Conservation (phyloP, 2,797 vertebrate genomes). For the Chelidonichthys spinosus region DNA sequence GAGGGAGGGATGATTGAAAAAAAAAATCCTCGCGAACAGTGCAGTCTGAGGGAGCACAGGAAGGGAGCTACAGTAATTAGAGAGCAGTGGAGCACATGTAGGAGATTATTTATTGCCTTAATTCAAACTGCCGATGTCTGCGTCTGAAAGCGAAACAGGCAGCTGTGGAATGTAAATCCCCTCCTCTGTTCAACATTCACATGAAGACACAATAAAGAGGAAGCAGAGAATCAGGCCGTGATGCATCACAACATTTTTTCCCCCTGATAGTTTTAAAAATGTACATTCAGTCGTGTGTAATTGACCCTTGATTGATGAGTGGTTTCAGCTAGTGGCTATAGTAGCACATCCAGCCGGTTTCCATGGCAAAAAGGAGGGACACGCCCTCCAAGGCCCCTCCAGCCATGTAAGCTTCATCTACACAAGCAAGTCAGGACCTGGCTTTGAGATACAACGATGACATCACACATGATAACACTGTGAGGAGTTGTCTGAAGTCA, state of each 20-base stretch:
- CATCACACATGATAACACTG: constrained; percentile 49
- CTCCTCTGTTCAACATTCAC: constrained; percentile 12
- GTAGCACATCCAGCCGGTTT: constrained; percentile 1
- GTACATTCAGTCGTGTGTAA: constrained; percentile 3
- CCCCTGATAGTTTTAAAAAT: neutral
- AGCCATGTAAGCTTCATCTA: neutral
- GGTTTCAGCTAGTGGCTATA: neutral
- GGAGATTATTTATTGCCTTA: constrained; percentile 40
- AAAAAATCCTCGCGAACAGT: constrained; percentile 55
- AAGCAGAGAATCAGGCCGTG: constrained; percentile 6
- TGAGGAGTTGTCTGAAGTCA: constrained; percentile 49
- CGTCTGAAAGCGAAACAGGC: constrained; percentile 53
- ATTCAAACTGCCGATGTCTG: constrained; percentile 53
- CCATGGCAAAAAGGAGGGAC: constrained; percentile 17
- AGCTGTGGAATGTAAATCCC: constrained; percentile 50
- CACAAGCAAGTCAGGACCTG: constrained; percentile 42
- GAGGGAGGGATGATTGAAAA: constrained; percentile 32
- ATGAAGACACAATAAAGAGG: constrained; percentile 16
- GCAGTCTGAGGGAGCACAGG: constrained; percentile 40
- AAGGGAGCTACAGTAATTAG: constrained; percentile 51
- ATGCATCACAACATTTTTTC: constrained; percentile 13
- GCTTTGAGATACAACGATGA: constrained; percentile 16
- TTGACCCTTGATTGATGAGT: neutral
- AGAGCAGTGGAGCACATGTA: constrained; percentile 39
- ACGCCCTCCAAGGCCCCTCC: constrained; percentile 43